Conservation (phyloP, 2,113 vertebrate genomes). For the Archilochus colubris region DNA sequence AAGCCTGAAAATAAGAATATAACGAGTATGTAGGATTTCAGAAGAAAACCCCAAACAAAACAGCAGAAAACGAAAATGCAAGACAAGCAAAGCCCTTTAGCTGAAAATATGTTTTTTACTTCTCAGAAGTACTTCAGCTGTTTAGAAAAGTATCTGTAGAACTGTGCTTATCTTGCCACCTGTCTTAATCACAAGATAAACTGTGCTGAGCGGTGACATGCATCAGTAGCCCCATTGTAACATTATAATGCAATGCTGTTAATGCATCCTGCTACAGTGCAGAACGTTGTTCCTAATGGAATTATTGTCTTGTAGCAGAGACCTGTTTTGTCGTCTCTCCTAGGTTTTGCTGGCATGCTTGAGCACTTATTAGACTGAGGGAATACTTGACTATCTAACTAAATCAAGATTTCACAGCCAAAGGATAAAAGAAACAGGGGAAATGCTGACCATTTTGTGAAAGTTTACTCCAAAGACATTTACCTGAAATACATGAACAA, state of each 20-base stretch:
- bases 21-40: neutral
- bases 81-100: neutral
- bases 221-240: slow-evolving; percentile 48
- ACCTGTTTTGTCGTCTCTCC: slow-evolving; percentile 46
- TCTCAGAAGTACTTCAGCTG: neutral
- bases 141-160: slow-evolving; percentile 24
- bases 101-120: neutral
- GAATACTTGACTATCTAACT: slow-evolving; percentile 38
- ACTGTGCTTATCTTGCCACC: neutral
- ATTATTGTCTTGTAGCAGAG: slow-evolving; percentile 22
- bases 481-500: slow-evolving; percentile 49
- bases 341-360: slow-evolving; percentile 34
- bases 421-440: slow-evolving; percentile 35
- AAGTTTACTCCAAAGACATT: slow-evolving; percentile 62
- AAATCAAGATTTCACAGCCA: slow-evolving; percentile 62
- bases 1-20: neutral
- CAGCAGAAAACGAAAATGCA: neutral
- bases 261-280: slow-evolving; percentile 50
- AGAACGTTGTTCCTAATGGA: slow-evolving; percentile 28
- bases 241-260: slow-evolving; percentile 31
- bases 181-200: slow-evolving; percentile 38
- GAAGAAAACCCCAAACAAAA: neutral
- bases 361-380: slow-evolving; percentile 27
- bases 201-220: neutral
- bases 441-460: slow-evolving; percentile 54